Percentiles rank a stretch among this genome's conserved stretches.
Conservation (phyloP, 2,113 vertebrate genomes). For the Macquaria australasica region DNA sequence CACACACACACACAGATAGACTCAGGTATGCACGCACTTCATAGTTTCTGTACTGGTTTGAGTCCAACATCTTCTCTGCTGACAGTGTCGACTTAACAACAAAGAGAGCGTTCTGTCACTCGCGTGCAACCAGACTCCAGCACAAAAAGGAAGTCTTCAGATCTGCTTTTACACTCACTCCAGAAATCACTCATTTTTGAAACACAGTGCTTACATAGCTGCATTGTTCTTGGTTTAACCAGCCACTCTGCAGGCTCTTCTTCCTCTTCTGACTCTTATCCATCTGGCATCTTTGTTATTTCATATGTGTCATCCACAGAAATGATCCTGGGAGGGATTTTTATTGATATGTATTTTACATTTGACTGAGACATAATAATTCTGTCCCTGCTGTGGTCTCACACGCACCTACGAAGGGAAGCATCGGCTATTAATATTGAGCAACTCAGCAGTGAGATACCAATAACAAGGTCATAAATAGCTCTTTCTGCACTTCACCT, state of each 20-base stretch:
- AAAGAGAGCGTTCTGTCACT: not conserved
- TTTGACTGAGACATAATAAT: conserved; percentile 47
- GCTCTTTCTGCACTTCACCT: conserved; percentile 56
- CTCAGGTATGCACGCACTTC: conserved; percentile 21
- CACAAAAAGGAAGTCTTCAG: conserved; percentile 55
- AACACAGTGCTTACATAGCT: conserved; percentile 4
- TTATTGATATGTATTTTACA: conserved; percentile 48
- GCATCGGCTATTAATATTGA: conserved; percentile 59
- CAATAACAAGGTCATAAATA: conserved; percentile 69
- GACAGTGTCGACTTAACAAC: conserved; percentile 42
- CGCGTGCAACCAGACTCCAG: not conserved
- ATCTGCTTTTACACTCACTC: conserved; percentile 44
- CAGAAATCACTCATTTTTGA: conserved; percentile 39
- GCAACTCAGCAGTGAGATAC: conserved; percentile 49
- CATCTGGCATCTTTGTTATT: conserved; percentile 6
- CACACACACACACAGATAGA: conserved; percentile 19
- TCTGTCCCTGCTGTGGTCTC: conserved; percentile 14
- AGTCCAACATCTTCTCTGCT: conserved; percentile 19
- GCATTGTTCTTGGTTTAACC: not conserved
- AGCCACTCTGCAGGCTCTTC: not conserved
- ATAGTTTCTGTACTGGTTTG: conserved; percentile 53
- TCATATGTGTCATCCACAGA: conserved; percentile 12
- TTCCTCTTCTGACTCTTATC: conserved; percentile 1
- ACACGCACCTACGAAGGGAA: conserved; percentile 39
- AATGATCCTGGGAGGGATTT: not conserved